Base-by-base conservation (phyloP, 1,140 invertebrate species). In the Pseudomyrmex gracilis region DNA sequence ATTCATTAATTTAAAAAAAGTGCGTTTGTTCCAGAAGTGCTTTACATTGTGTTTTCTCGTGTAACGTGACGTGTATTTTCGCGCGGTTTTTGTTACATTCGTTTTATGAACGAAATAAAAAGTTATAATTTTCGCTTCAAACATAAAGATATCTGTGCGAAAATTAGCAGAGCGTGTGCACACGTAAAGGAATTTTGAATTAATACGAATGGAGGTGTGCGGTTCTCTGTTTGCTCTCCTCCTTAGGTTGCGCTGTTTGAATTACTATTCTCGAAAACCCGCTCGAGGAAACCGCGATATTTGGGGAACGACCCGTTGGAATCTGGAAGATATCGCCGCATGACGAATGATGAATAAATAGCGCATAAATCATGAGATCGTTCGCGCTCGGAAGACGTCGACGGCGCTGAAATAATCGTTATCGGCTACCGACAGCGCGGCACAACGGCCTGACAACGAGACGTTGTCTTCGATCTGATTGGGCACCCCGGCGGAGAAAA, bases 391-490 rank as follows among this genome's bases (percentile, higher is more conserved):
- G 22, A 80, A 80, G 76, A 71, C 76, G 64, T 47, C 64, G 51
- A 49, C 76, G 49, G 76, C 66, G 53, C 15, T 80, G 76, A 80
- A 80, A 71, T 80, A 80, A 80, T 80, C 76, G 76, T 70, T 78
- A 78, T 78, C 76, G 76, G 43, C 53, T 57, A 78, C 64, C 76
- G 76, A 68, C 64, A 70, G 64, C 64, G 64, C 17, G 53, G 34
- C 34, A 7, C 64, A 70, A 53, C 43, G 49, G 76, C 15, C 66
- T 43, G 66, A 78, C 76, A 80, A 71, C 58, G 76, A 80, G 53
- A 80, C 76, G 76, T 71, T 71, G 76, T 70, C 76, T 68, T 53
- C 20, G 34, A 70, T 78, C 76, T 78, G 76, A 78, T 78, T 70
- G 64, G 64, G 34, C 34, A 5, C 2, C 20, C 15, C 55, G 43